Conservation (phyloP, 2,888 invertebrate species). For the Ellobium chinense region DNA sequence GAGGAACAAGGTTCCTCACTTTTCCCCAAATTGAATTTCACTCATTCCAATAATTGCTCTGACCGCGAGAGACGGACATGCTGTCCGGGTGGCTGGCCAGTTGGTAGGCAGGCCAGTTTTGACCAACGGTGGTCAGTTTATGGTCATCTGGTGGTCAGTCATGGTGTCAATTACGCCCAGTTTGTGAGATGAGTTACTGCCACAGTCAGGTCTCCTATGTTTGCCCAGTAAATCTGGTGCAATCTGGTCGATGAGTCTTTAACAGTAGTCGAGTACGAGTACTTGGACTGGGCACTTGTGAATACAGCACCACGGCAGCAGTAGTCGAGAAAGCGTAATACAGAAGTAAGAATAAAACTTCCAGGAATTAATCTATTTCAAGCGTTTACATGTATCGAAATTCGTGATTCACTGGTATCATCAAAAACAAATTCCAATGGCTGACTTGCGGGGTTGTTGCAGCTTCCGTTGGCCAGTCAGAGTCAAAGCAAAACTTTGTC, state of each 20-base stretch:
- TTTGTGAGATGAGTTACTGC: constrained; percentile 12
- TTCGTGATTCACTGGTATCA: no score
- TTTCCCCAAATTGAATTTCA: background rate
- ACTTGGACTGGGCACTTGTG: no score
- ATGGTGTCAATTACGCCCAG: constrained; percentile 9
- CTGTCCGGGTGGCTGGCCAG: background rate
- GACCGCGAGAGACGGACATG: background rate
- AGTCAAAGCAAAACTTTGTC: background rate
- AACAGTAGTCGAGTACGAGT: no score
- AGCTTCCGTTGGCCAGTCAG: background rate
- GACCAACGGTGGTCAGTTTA: no score
- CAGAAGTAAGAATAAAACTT: background rate
- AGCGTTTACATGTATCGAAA: no score
- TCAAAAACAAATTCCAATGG: no score
- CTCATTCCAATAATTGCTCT: background rate
- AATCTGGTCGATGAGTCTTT: no score
- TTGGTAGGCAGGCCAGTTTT: no score
- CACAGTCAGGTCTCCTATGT: constrained; percentile 20
- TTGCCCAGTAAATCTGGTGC: background rate
- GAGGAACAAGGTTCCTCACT: constrained; percentile 3
- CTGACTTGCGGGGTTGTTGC: no score
- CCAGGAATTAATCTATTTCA: no score
- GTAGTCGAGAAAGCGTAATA: background rate
- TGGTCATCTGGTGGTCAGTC: background rate
- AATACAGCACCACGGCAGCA: no score